Evolutionary conservation across 2,797 vertebrate genomes (phyloP), one percentile per base, ranked within the genome.

Genomic region (Coracias cyanogaster): DNA sequence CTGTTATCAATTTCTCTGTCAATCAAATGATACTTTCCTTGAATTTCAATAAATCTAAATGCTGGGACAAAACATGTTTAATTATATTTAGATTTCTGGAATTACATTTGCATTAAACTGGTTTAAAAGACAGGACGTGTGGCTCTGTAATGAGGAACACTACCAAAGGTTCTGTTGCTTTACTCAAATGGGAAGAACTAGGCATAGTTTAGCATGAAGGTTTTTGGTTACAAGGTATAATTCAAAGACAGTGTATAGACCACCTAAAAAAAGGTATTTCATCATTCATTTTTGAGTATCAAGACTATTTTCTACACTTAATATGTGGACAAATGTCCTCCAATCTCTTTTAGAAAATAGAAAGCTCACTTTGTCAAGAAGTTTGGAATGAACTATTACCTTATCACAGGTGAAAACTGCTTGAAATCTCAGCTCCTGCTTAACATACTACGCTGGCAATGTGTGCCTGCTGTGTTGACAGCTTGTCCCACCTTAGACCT

Each of bases 41-140:
- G 33, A 89, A 84, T 95, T 94, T 93, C 54, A 77, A 94, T 84
- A 86, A 83, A 83, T 78, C 69, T 83, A 76, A 94, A 90, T 79
- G 55, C 55, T 51, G 13, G 4, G 58, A 66, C 74, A 90, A 94
- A 76, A 66, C 11, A 48, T 17, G 18, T 62, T 82, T 89, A 89
- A 89, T 81, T 90, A 24, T 67, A 43, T 78, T 86, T 86, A 69
- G 45, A 61, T 60, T 86, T 92, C 62, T 90, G 28, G 46, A 94
- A 90, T 86, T 77, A 52, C 18, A 87, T 80, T 90, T 84, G 33
- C 88, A 94, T 92, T 22, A 51, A 81, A 86, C 74, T 90, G 29
- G 11, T 58, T 91, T 90, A 74, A 86, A 82, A 91, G 22, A 71
- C 37, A 60, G 49, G 28, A 52, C 2, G 3, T 10, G 18, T 66